Evolutionary conservation across 2,797 vertebrate species (phyloP).

Genomic region (Chiroxiphia lanceolata): DNA sequence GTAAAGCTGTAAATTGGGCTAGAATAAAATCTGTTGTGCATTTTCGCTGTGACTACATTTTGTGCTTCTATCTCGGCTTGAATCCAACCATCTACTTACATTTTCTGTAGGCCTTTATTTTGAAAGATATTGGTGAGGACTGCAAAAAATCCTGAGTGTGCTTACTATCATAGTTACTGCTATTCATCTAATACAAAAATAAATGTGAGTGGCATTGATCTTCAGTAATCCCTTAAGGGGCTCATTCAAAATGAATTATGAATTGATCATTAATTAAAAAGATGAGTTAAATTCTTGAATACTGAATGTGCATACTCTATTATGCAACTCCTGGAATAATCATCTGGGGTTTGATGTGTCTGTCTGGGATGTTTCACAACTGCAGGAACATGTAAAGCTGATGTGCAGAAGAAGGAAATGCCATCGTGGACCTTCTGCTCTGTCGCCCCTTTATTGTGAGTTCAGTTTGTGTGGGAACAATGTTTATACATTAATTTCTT

Average conservation of each 20-base stretch:
- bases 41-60: neutral
- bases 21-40: neutral
- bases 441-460: neutral
- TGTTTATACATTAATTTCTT: neutral
- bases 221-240: neutral
- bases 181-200: neutral
- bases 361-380: neutral
- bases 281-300: neutral
- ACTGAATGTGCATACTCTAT: neutral
- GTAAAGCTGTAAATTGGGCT: neutral
- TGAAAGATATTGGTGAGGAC: neutral
- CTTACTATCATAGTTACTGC: neutral
- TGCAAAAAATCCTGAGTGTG: neutral
- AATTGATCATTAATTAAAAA: neutral
- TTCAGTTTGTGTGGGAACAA: neutral
- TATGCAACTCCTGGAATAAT: neutral
- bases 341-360: neutral
- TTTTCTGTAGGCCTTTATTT: neutral
- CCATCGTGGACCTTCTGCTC: neutral
- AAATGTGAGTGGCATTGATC: neutral
- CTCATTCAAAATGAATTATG: neutral
- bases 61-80: neutral
- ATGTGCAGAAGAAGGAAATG: neutral
- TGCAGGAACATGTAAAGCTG: neutral
- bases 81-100: neutral